Percentiles rank a stretch among this genome's conserved stretches.
phyloP scores from a whole-genome alignment of 2,888 invertebrate genomes.

The Petrolisthes cinctipes region DNA sequence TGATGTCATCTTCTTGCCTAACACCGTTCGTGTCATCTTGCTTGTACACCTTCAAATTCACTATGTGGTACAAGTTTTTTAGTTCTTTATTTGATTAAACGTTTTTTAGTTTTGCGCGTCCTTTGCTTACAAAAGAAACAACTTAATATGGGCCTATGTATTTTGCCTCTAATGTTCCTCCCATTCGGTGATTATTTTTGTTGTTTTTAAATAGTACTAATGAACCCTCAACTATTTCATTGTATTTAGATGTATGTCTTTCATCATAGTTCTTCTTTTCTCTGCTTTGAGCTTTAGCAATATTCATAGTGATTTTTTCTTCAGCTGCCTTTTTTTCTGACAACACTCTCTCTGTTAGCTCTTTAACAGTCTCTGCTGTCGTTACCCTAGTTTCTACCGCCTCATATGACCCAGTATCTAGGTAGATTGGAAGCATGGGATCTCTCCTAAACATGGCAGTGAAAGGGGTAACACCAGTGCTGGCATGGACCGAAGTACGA shows the following conservation, averaged over 20 bases:
- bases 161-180: constrained; percentile 38
- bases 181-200: constrained; percentile 34
- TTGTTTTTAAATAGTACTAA: constrained; percentile 35
- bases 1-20: constrained; percentile 29
- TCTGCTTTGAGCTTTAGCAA: constrained; percentile 28
- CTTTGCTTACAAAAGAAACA: constrained; percentile 25
- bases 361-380: constrained; percentile 20
- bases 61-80: constrained; percentile 26
- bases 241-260: constrained; percentile 29
- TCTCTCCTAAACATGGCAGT: constrained; percentile 27
- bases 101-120: constrained; percentile 30
- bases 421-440: constrained; percentile 22
- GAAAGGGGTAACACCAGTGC: constrained; percentile 40
- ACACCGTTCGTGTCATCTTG: constrained; percentile 29
- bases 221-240: constrained; percentile 36
- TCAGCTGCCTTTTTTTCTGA: constrained; percentile 27
- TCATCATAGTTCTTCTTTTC: constrained; percentile 27
- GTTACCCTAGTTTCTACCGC: neutral
- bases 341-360: constrained; percentile 28
- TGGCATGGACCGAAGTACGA: constrained; percentile 27
- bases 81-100: constrained; percentile 24
- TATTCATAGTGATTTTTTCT: constrained; percentile 29
- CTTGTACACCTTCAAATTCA: constrained; percentile 22
- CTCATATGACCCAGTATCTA: constrained; percentile 20
- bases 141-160: constrained; percentile 25